These are phyloP conservation scores for Hydractinia echinata DNA, from an alignment of 30 jellyfish, hydroid and myxozoan genomes.

Conservation along the genomic window DNA sequence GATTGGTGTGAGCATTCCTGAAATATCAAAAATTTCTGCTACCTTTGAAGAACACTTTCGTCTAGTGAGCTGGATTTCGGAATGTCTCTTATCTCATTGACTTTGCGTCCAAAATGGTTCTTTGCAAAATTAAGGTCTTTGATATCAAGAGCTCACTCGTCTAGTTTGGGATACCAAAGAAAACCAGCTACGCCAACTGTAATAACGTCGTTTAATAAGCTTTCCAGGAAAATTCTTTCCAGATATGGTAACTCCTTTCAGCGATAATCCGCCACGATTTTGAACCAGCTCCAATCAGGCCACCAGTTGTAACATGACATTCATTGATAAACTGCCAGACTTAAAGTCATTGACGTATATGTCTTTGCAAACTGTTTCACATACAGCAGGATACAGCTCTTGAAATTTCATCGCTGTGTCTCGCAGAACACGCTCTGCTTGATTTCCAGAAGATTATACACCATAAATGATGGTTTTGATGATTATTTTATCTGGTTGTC, in stretches of 20 bases:
- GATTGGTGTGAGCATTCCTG: too few species aligned
- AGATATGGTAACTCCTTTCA: background rate
- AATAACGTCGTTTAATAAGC: background rate
- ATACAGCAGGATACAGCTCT: too few species aligned
- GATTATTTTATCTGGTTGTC: too few species aligned
- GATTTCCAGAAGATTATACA: too few species aligned
- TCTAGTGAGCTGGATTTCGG: too few species aligned
- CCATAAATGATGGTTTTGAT: too few species aligned
- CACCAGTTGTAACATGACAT: background rate
- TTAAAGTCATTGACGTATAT: conserved; percentile 5
- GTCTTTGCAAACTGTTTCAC: too few species aligned
- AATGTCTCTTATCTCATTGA: background rate
- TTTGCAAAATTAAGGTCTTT: background rate
- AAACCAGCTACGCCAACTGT: background rate
- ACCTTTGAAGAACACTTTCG: too few species aligned
- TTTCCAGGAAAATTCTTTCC: background rate
- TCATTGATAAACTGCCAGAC: background rate
- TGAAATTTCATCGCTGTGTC: too few species aligned
- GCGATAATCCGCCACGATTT: conserved; percentile 12
- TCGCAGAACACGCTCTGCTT: too few species aligned
- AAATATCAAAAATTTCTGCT: too few species aligned
- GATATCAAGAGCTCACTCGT: background rate
- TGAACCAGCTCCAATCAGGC: conserved; percentile 2
- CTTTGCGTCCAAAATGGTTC: background rate
- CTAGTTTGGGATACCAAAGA: background rate